Evolutionary conservation across 2,113 vertebrate genomes (phyloP), one percentile per base, ranked within the genome.

Genomic region (Catagonus wagneri): DNA sequence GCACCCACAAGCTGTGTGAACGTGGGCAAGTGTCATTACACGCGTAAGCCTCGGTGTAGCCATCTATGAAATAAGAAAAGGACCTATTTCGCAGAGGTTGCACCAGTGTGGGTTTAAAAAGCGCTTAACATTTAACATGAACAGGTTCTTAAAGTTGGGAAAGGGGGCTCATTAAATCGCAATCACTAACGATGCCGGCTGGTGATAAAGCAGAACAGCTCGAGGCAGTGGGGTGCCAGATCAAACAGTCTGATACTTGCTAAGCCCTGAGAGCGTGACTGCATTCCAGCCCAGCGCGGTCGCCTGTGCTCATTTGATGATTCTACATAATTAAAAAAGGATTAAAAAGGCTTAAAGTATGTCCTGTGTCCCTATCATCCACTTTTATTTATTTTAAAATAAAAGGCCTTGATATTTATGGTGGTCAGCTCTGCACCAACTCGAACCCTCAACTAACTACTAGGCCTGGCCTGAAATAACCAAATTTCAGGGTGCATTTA

Each of bases 321-420:
- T 83, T 72, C 75, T 19, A 65, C 29, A n/a, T 96, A 68, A 94
- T 95, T 94, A 81, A 69, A 84, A 96, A 95, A 15, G 72, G 80
- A 94, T 94, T 84, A 54, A 54, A 89, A 83, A 84, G 27, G 76
- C 83, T 89, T 29, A 75, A 94, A 50, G 10, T 85, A 27, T 72
- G 54, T 15, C 89, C 66, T 3, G 14, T 81, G 66, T 69, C 34
- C 63, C 63, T 50, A 50, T 39, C 52, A 87, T 27, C 75, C 91
- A 90, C 39, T 90, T 34, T 15, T 20, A 84, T 52, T 89, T 68
- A 75, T 89, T 96, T 93, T 66, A 69, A 90, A 90, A 78, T 72
- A 66, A 90, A 96, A 93, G 76, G 68, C 58, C 76, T 94, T 27
- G 32, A 65, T 36, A 83, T 4, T 72, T 83, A n/a, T 34, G 66